Conservation (phyloP, 2,113 vertebrate genomes). For the Excalfactoria chinensis region DNA sequence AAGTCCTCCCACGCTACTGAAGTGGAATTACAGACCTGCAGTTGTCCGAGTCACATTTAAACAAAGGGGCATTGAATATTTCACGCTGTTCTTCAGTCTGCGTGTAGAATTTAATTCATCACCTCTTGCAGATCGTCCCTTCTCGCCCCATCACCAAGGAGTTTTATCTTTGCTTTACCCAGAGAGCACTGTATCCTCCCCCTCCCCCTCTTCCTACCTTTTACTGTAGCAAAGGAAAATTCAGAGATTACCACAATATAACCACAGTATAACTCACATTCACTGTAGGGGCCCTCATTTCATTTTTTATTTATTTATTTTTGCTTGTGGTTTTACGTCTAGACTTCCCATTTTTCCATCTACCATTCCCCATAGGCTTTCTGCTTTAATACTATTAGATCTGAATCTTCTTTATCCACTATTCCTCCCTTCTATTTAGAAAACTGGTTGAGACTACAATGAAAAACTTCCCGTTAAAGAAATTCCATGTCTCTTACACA, state of each 20-base stretch:
- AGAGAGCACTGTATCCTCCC: neutral
- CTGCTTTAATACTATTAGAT: neutral
- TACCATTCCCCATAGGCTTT: neutral
- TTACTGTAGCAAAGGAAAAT: neutral
- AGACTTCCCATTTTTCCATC: neutral
- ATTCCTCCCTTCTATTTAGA: neutral
- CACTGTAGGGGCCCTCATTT: neutral
- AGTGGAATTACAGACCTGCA: neutral
- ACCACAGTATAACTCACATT: neutral
- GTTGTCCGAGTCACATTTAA: neutral
- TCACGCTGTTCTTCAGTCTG: neutral
- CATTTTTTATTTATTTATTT: neutral
- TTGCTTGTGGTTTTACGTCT: neutral
- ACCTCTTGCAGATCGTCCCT: neutral
- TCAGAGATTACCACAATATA: neutral
- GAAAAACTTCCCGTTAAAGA: neutral
- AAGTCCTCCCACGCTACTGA: neutral
- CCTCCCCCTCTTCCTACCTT: neutral
- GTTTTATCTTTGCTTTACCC: neutral
- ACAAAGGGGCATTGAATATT: neutral
- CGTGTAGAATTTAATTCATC: neutral
- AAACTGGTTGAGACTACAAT: neutral
- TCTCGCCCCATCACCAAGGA: neutral
- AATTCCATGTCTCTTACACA: neutral
- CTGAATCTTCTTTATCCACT: neutral